Conservation (phyloP, 1,140 invertebrate genomes). For the Drosophila mayri region DNA sequence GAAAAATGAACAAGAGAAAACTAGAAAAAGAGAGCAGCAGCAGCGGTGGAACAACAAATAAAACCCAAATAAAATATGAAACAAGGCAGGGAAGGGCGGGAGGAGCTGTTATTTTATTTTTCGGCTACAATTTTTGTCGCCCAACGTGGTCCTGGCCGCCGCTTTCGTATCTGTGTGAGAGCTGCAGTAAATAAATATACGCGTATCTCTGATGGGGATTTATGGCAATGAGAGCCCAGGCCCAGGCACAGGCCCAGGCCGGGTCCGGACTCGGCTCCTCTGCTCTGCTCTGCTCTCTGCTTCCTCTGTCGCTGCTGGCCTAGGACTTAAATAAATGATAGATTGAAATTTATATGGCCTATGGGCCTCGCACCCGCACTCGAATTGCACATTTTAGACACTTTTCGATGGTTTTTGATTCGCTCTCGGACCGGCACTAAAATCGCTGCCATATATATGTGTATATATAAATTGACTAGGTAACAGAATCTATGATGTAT, state of each 20-base stretch:
- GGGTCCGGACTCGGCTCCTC: neutral
- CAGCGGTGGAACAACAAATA: constrained; percentile 20
- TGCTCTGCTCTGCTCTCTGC: too few relatives aligned
- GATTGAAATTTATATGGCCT: constrained; percentile 81
- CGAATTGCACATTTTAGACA: constrained; percentile 66
- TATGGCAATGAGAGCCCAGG: constrained; percentile 61
- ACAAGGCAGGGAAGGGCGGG: constrained; percentile 17
- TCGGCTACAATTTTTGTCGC: constrained; percentile 77
- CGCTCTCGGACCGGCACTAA: constrained; percentile 27
- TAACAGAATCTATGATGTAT: constrained; percentile 58
- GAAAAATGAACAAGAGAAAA: constrained; percentile 46
- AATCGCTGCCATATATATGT: constrained; percentile 47
- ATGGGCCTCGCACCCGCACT: constrained; percentile 36
- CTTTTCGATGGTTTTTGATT: constrained; percentile 54
- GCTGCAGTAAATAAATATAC: constrained; percentile 83
- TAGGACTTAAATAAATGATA: constrained; percentile 83
- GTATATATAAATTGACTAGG: constrained; percentile 62
- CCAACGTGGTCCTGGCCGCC: constrained; percentile 45
- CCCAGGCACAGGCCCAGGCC: constrained; percentile 17
- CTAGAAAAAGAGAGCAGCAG: constrained; percentile 32
- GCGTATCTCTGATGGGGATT: constrained; percentile 82
- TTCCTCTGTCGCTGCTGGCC: constrained; percentile 48
- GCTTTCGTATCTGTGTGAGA: constrained; percentile 50
- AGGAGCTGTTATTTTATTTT: constrained; percentile 75
- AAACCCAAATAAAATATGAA: constrained; percentile 49